Base-by-base conservation (phyloP, 2,113 vertebrate species). In the Tylochromis polylepis region DNA sequence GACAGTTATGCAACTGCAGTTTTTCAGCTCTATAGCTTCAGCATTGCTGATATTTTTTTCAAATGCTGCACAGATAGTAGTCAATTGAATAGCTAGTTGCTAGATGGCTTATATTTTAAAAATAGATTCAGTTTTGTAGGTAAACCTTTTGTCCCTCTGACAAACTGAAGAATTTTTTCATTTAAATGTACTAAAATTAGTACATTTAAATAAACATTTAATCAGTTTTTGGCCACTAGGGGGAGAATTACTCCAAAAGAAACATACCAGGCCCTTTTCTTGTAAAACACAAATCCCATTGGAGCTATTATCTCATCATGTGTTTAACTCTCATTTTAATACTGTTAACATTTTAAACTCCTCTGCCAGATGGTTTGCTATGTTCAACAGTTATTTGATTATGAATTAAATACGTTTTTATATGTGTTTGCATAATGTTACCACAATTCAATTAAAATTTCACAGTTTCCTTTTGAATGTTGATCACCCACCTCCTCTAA, bases 181-280 rank as follows among this genome's bases (percentile, higher is more conserved):
- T n/a, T n/a, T n/a, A n/a, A n/a, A n/a, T n/a, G n/a, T n/a, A n/a
- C n/a, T n/a, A n/a, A n/a, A n/a, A n/a, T 59, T 59, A 59, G 14
- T 16, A 59, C 14, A 29, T 58, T 29, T 58, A 58, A 2, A 59
- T 59, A 0, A 0, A 16, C 29, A 29, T 59, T 29, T 59, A n/a
- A n/a, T n/a, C n/a, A n/a, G n/a, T n/a, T 5, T 3, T 16, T 59
- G 57, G 8, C 27, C 57, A 59, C 57, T 59, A 59, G 57, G 57
- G 0, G 56, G 56, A 29, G 57, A 59, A 59, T 59, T 59, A 59
- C 27, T 60, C 58, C 27, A 18, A 60, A 31, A 5, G 1, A 60
- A 31, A 31, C 27, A 31, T 59, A 16, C 29, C 3, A 0, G 16
- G 24, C 24, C 24, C 57, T 1, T 59, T 59, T 16, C 4, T 0